These are phyloP conservation scores for Diplosoma virens DNA, from an alignment of 23 tunicate genomes.

Conservation along the genomic window DNA sequence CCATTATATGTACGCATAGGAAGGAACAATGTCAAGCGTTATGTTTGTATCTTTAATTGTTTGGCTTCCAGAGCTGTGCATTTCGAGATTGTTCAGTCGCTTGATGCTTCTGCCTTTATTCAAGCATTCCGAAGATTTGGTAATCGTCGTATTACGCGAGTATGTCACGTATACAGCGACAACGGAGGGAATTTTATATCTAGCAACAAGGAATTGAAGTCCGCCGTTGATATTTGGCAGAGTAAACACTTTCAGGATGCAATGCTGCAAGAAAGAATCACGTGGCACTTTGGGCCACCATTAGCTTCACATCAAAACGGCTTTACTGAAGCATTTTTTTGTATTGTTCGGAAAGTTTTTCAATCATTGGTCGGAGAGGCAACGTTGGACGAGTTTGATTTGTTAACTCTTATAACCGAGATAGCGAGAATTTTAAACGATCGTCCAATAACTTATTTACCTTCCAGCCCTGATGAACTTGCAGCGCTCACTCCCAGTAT, in stretches of 20 bases:
- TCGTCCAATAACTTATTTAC: constrained; percentile 4
- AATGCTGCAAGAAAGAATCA: background rate
- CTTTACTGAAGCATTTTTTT: constrained; percentile 23
- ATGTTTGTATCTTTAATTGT: constrained; percentile 31
- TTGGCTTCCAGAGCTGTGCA: constrained; percentile 46
- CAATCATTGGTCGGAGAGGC: background rate
- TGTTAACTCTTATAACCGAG: background rate
- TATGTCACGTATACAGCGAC: background rate
- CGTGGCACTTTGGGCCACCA: constrained; percentile 12
- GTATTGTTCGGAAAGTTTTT: constrained; percentile 25
- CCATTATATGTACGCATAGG: constrained; percentile 29
- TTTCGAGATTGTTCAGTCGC: constrained; percentile 21
- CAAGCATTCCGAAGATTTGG: constrained; percentile 17
- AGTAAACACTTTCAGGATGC: background rate
- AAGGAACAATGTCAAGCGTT: constrained; percentile 32
- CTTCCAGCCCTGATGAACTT: constrained; percentile 16
- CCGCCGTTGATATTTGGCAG: constrained; percentile 16
- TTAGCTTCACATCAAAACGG: background rate
- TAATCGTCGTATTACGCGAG: constrained; percentile 19
- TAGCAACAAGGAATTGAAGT: constrained; percentile 13
- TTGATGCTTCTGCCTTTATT: constrained; percentile 32
- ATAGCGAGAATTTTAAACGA: background rate
- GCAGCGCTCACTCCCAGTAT: constrained; percentile 1
- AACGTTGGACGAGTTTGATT: background rate
- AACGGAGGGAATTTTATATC: constrained; percentile 23